These are phyloP conservation scores for Ophioderma brevispina DNA, from an alignment of 35 echinoderm and acorn worm species.

Conservation along the genomic window DNA sequence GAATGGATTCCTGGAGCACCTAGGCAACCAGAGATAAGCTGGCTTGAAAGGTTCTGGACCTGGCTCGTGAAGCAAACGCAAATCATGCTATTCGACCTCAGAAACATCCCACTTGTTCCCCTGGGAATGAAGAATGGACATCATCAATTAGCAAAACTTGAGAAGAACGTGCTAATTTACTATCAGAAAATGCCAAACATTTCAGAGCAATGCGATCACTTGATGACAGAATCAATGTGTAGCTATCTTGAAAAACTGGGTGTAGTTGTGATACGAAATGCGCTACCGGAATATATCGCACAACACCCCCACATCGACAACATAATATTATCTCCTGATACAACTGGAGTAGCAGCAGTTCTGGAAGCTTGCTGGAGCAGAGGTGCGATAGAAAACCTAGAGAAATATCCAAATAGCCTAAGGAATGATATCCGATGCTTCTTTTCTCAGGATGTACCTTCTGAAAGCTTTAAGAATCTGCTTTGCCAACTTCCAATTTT, in stretches of 20 bases:
- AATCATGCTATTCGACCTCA: background rate
- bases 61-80: background rate
- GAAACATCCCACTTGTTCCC: constrained; percentile 22
- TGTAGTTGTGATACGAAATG: background rate
- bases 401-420: background rate
- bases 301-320: background rate
- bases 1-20: constrained; percentile 9
- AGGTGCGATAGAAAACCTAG: background rate
- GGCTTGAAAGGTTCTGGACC: constrained; percentile 10
- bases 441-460: background rate
- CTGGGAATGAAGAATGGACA: background rate
- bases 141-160: background rate
- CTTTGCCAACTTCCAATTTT: constrained; percentile 17
- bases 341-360: background rate
- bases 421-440: background rate
- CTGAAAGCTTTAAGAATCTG: background rate
- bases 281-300: background rate
- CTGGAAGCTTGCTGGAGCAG: background rate
- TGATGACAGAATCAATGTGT: background rate
- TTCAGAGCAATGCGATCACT: background rate
- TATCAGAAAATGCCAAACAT: too few relatives aligned
- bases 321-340: background rate
- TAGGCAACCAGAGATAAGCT: background rate
- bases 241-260: constrained; percentile 10
- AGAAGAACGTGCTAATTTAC: background rate